Evolutionary conservation across 1,140 invertebrate genomes (phyloP), one percentile per base, ranked within the genome.

Genomic region (Pogonomyrmex barbatus): DNA sequence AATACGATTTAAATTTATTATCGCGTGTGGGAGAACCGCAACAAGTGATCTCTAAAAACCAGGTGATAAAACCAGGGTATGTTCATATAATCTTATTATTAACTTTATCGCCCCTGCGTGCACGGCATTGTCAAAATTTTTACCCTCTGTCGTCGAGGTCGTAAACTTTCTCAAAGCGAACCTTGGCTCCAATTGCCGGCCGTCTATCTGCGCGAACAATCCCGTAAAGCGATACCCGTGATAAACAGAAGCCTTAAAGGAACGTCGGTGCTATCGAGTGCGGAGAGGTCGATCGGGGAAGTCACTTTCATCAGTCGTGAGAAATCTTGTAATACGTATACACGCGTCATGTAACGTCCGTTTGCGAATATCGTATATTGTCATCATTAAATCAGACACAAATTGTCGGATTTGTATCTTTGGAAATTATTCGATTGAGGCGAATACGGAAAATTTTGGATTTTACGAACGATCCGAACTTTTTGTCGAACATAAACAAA

Each of bases 231-330:
- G 79, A 83, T 62, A 83, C 79, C 54, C 68, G 68, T 60, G 79
- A 83, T 83, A 83, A 83, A 83, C 68, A 75, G 79, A 83, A 83
- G 79, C 79, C 79, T 83, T 83, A 83, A 47, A 83, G 79, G 14
- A 60, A 75, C 54, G 33, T 56, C 30, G 30, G 54, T n/a, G 78
- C 50, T 71, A 83, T 83, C 68, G 79, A 54, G 62, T 54, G 39
- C n/a, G 77, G 42, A 68, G 42, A 60, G 54, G 68, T 75, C 54
- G 79, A 47, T 75, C 10, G 79, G 45, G 78, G 79, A 83, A 83
- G 79, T 83, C 67, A 39, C 67, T 73, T 58, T 75, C 79, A 75
- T 73, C 79, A 60, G 42, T 36, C 54, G 33, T 83, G 68, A 73
- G 68, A 83, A 83, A 83, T 83, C 54, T 36, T 5, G 42, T 36